Conservation (phyloP, 2,797 vertebrate species). For the Chloroceryle inda region DNA sequence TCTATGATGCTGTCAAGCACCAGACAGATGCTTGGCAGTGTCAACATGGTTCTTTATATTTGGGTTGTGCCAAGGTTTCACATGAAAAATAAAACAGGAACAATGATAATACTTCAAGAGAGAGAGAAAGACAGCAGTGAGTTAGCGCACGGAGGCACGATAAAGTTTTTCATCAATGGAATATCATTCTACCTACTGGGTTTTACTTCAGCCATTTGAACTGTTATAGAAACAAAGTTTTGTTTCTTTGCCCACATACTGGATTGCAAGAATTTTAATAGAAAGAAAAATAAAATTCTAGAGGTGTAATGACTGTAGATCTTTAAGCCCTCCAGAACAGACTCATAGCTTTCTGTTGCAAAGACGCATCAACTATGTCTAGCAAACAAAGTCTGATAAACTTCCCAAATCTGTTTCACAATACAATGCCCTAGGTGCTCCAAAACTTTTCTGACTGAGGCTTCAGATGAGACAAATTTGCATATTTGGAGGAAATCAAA, state of each 20-base stretch:
- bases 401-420: neutral
- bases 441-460: neutral
- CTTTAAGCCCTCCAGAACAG: neutral
- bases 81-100: conserved; percentile 46
- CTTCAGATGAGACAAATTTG: neutral
- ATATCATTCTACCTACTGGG: neutral
- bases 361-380: neutral
- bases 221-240: neutral
- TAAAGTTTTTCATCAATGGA: neutral
- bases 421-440: neutral
- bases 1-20: conserved; percentile 68
- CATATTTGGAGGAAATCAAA: neutral
- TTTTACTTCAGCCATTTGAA: neutral
- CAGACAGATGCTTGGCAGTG: conserved; percentile 66
- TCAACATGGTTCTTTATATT: conserved; percentile 15
- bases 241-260: neutral
- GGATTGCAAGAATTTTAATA: neutral
- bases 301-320: neutral
- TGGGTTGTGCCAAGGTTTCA: conserved; percentile 14
- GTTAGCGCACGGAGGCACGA: neutral
- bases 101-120: neutral
- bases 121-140: neutral
- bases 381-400: neutral
- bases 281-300: neutral
- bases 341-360: neutral